Evolutionary conservation across 2,797 vertebrate genomes (phyloP), one percentile per base, ranked within the genome.

Genomic region (Sphenopsis melanotis): DNA sequence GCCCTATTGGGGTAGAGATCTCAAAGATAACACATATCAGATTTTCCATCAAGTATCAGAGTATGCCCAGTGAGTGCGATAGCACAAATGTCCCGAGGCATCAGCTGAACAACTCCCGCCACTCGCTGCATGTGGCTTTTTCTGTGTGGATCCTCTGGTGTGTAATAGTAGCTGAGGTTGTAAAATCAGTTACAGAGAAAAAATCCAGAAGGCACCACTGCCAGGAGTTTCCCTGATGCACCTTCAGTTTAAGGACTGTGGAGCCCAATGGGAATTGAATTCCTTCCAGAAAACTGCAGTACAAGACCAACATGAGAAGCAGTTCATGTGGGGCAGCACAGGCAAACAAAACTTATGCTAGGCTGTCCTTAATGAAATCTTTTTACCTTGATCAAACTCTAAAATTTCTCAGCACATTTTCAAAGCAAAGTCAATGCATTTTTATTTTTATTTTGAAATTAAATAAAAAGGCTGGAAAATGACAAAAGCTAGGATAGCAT

Each of bases 101-200:
- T 6, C 36, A 24, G 8, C 69, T 29, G 24, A 77, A n/a, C n/a
- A 44, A 21, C 47, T 70, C 3, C 0, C 21, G 60, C 20, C 14
- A 22, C 22, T 59, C 0, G 0, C 15, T 77, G 10, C 2, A 11
- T 3, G 4, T 0, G 2, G 0, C n/a, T 55, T 80, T 46, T 37
- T 5, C 11, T 57, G 1, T 34, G 6, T 66, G 26, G 26, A 39
- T 61, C 10, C 15, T 79, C 42, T 39, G 8, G 3, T 56, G 11
- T 55, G 5, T n/a, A 39, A 66, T 6, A 29, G 7, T 10, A 63
- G 15, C 15, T 57, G 22, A 68, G 20, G 21, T 47, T 66, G 7
- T 63, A 36, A 74, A 91, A 55, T n/a, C 30, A 53, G 39, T 44
- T 77, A 8, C 7, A 61, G 24, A 21, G 39, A 57, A 83, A 87